Conservation (phyloP, 2,797 vertebrate genomes). For the Rhynchotus rufescens region DNA sequence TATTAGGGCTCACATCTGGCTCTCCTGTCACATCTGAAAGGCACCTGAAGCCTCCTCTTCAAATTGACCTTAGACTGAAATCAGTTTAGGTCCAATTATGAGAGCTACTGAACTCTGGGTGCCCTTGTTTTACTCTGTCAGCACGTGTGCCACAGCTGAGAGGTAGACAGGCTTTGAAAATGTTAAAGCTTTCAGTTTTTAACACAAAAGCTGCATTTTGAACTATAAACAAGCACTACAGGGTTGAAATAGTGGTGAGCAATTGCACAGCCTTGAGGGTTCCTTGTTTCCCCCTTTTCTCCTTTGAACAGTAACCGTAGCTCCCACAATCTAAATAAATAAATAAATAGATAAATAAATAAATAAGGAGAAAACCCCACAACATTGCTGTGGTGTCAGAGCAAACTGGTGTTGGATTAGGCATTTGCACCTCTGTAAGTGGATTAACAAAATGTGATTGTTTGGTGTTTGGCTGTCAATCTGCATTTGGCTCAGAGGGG, state of each 20-base stretch:
- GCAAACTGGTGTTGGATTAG: neutral
- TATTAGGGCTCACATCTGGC: neutral
- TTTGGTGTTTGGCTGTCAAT: conserved; percentile 62
- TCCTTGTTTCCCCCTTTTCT: neutral
- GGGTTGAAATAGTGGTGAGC: neutral
- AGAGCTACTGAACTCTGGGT: conserved; percentile 56
- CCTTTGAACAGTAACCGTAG: neutral
- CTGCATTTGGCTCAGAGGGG: conserved; percentile 59
- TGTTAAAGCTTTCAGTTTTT: conserved; percentile 50
- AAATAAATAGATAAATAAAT: too few species aligned
- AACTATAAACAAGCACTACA: neutral
- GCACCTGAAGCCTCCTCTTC: conserved; percentile 47
- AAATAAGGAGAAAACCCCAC: neutral
- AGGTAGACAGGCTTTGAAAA: conserved; percentile 47
- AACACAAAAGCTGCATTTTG: conserved; percentile 4
- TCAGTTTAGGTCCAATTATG: conserved; percentile 58
- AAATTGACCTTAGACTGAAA: conserved; percentile 55
- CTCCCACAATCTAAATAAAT: neutral
- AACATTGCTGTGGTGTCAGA: neutral
- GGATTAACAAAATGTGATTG: conserved; percentile 66
- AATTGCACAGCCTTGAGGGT: neutral
- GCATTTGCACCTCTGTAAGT: conserved; percentile 71
- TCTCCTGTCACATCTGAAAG: conserved; percentile 39
- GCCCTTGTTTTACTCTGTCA: conserved; percentile 51
- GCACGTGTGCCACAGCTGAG: conserved; percentile 13